Evolutionary conservation across 2,888 invertebrate genomes (phyloP), one percentile per base, ranked within the genome.

Genomic region (Clepsis dumicolana): DNA sequence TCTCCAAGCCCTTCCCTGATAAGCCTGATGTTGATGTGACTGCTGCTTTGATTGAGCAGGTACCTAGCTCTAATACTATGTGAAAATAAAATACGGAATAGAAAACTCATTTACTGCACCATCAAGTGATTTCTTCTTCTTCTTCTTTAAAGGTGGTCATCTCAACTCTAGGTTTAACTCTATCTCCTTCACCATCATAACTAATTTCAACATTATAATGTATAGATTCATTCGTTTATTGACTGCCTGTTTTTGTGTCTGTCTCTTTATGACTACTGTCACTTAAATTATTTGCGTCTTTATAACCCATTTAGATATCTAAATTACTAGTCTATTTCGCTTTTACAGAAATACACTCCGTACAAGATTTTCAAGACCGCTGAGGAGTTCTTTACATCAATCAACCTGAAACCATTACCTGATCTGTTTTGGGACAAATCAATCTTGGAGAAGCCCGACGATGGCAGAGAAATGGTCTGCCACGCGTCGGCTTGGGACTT

Each of bases 401-500:
- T 98, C 52, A 97, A 97, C 77, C 88, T 98, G 74, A 96, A 95
- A 41, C 95, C 94, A 62, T 95, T 98, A 95, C 96, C 98, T 0
- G 95, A 96, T 29, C 75, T 91, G 2, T 98, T 98, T 87, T 98
- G 98, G 98, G 94, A 96, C 32, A 95, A 95, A 59, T 98, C 98
- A 0, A 96, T 98, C 54, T 94, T 98, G 50, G 96, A 96, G 76
- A 97, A 97, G 78, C 97, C 97, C 0, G 80, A 90, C 0, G 96
- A 96, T 78, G 95, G 95, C 0, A 87, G 95, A 0, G 96, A 97
- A 4, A 88, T 97, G 78, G 92, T 97, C 4, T 98, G 98, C 80
- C 97, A 98, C 78, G 98, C 98, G 0, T 97, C 97, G 0, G 98
- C 98, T 14, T 98, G 98, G 96, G 98, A 98, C 83, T 98, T 98